These are phyloP conservation scores for Erebia palarica DNA, from an alignment of 2,888 invertebrate genomes.

Conservation along the genomic window DNA sequence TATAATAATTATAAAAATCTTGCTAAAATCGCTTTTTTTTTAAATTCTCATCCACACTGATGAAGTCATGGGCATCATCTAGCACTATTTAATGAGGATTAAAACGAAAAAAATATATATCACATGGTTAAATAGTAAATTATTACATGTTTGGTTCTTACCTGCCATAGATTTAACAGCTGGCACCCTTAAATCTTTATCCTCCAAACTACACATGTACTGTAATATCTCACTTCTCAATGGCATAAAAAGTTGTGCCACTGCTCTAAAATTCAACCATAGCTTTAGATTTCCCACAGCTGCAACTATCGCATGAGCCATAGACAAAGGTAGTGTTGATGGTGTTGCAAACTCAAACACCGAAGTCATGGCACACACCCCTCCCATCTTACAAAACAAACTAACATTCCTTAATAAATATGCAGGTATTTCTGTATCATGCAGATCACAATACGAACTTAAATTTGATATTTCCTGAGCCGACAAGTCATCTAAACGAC, in stretches of 20 bases:
- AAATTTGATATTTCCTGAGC: constrained; percentile 91
- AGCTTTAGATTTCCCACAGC: constrained; percentile 95
- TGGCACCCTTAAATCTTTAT: constrained; percentile 93
- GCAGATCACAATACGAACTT: constrained; percentile 93
- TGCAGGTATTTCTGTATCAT: constrained; percentile 96
- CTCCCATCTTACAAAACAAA: constrained; percentile 95
- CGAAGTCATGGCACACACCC: constrained; percentile 92
- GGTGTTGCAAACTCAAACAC: constrained; percentile 92
- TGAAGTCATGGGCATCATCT: no score
- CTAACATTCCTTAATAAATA: constrained; percentile 95
- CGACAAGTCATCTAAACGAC: constrained; percentile 90
- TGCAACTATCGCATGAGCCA: constrained; percentile 95
- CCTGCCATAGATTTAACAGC: constrained; percentile 96
- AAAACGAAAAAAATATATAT: no score
- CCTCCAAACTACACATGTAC: constrained; percentile 96
- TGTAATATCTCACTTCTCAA: constrained; percentile 92
- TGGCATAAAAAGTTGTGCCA: constrained; percentile 94
- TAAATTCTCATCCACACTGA: no score
- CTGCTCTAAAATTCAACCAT: constrained; percentile 96
- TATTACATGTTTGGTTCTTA: constrained; percentile 55
- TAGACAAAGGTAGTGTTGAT: constrained; percentile 89
- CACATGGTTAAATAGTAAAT: no score
- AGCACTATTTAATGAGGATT: no score
- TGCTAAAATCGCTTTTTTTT: no score
- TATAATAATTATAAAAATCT: no score